Conservation (phyloP, 2,888 invertebrate species). For the Dexiosoma caninum region DNA sequence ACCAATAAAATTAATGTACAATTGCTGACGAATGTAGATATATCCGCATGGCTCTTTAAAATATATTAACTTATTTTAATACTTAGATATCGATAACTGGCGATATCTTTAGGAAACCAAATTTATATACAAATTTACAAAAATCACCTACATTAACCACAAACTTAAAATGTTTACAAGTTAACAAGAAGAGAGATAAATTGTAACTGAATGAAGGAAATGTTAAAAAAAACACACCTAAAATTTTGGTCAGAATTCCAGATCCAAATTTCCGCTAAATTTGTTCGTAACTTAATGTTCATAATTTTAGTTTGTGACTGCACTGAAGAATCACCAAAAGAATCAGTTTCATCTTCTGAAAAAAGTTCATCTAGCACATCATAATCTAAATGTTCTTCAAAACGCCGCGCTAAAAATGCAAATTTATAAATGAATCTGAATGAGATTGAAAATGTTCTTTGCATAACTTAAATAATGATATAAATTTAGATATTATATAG, state of each 20-base stretch:
- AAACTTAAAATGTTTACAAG: background rate
- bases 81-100: too few relatives aligned
- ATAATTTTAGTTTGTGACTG: background rate
- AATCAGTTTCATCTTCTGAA: slow-evolving; percentile 35
- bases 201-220: background rate
- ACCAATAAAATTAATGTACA: too few relatives aligned
- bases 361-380: background rate
- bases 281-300: slow-evolving; percentile 22
- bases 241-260: slow-evolving; percentile 31
- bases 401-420: slow-evolving; percentile 20
- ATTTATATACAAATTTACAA: too few relatives aligned
- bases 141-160: too few relatives aligned
- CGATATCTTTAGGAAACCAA: too few relatives aligned
- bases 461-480: background rate
- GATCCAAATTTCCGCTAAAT: slow-evolving; percentile 63
- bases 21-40: too few relatives aligned
- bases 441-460: background rate
- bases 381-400: slow-evolving; percentile 10
- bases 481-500: too few relatives aligned
- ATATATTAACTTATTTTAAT: too few relatives aligned
- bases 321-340: background rate
- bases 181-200: background rate
- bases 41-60: too few relatives aligned
- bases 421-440: background rate
- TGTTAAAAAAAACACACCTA: slow-evolving; percentile 28